Percentiles rank a stretch among this genome's conserved stretches.
Conservation (phyloP, 2,888 invertebrate genomes). For the Theristus sp. region DNA sequence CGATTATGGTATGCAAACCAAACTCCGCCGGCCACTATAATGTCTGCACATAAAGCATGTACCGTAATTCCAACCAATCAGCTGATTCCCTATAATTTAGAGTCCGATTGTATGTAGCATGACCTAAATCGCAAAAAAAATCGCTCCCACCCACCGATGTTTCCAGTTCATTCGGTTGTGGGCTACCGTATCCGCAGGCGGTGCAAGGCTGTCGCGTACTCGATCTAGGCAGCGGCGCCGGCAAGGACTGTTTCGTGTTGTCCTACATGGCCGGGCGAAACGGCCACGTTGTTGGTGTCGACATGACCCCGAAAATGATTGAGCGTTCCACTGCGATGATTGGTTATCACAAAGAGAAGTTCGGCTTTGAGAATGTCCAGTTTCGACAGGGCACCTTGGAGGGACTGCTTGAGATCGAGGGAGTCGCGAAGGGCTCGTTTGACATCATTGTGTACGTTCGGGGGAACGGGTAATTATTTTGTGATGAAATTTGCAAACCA, state of each 20-base stretch:
- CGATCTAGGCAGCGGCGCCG: not conserved
- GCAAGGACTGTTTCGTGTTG: not conserved
- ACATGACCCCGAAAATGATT: not conserved
- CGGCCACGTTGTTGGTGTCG: not conserved
- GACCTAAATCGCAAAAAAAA: too few relatives aligned
- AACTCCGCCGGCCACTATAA: too few relatives aligned
- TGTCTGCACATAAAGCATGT: too few relatives aligned
- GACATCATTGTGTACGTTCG: not conserved
- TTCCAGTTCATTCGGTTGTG: not conserved
- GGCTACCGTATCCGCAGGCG: not conserved
- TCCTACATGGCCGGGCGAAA: not conserved
- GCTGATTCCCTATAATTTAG: too few relatives aligned
- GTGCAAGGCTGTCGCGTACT: not conserved
- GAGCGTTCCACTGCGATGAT: not conserved
- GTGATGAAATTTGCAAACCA: too few relatives aligned
- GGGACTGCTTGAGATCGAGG: not conserved
- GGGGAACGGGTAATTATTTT: too few relatives aligned
- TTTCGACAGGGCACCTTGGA: not conserved
- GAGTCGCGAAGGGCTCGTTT: not conserved
- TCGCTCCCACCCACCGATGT: too few relatives aligned
- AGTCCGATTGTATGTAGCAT: too few relatives aligned
- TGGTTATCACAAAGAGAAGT: not conserved
- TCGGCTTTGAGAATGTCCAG: not conserved
- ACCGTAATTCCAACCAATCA: too few relatives aligned
- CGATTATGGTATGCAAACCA: too few relatives aligned